These are phyloP conservation scores for Hoplostethus atlanticus DNA, from an alignment of 2,797 vertebrate genomes.

Conservation along the genomic window DNA sequence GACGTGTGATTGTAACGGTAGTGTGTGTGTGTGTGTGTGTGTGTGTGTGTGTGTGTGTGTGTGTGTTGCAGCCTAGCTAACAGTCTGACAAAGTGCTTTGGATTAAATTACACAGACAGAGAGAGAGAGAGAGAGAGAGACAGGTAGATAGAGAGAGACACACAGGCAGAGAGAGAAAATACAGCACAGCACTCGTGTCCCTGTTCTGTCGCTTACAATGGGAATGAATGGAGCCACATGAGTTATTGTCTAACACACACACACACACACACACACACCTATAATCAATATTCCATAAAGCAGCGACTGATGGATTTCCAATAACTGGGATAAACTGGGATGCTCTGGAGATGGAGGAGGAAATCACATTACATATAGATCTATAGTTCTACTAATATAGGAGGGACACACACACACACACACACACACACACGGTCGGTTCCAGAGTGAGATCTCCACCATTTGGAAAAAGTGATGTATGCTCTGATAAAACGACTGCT, in stretches of 20 bases:
- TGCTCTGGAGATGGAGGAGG: slow-evolving; percentile 7
- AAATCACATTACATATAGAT: slow-evolving; percentile 20
- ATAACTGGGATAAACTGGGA: slow-evolving; percentile 3
- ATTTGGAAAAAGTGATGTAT: too few relatives aligned
- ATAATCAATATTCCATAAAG: slow-evolving; percentile 41
- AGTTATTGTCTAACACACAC: background rate
- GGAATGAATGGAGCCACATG: too few relatives aligned
- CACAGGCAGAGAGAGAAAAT: background rate
- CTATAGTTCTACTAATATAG: slow-evolving; percentile 1
- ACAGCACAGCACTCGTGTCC: too few relatives aligned
- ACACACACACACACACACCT: background rate
- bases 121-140: too few relatives aligned
- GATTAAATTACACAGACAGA: slow-evolving; percentile 23
- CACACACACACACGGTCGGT: slow-evolving; percentile 15
- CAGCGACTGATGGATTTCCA: slow-evolving; percentile 48
- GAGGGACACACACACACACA: background rate
- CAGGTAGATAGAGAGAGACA: too few relatives aligned
- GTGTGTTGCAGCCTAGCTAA: slow-evolving; percentile 1
- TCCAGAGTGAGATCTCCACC: background rate
- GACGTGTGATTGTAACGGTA: slow-evolving; percentile 2
- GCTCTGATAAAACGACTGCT: too few relatives aligned
- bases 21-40: too few relatives aligned
- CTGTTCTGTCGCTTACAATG: too few relatives aligned
- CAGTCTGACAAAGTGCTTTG: slow-evolving; percentile 13
- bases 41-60: too few relatives aligned